Conservation (phyloP, 2,113 vertebrate genomes). For the Paraplagusia blochii region DNA sequence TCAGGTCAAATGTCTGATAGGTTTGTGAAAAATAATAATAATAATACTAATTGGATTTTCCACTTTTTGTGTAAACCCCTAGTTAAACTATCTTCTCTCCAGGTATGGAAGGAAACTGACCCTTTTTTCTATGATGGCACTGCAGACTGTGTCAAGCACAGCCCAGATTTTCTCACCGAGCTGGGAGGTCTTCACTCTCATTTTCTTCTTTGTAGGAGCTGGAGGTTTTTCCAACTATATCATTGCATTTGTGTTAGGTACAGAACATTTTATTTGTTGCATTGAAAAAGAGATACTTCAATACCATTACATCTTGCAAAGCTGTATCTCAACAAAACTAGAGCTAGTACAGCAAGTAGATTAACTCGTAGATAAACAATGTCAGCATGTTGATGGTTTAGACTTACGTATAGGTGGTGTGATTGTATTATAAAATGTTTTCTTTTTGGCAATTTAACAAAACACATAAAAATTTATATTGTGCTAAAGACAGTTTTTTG, state of each 20-base stretch:
- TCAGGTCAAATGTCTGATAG: constrained; percentile 91
- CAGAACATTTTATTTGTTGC: background rate
- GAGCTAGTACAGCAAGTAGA: too few relatives aligned
- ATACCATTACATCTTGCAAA: too few relatives aligned
- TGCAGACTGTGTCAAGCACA: constrained; percentile 83
- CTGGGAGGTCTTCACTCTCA: constrained; percentile 83
- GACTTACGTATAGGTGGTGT: too few relatives aligned
- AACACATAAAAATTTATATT: too few relatives aligned
- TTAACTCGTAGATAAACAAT: too few relatives aligned
- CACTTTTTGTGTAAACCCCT: too few relatives aligned
- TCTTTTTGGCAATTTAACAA: too few relatives aligned
- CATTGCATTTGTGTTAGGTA: constrained; percentile 88
- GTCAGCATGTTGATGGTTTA: too few relatives aligned
- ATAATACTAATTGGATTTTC: too few relatives aligned
- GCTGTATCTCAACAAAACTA: too few relatives aligned
- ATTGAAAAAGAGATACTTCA: too few relatives aligned
- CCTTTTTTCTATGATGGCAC: constrained; percentile 83
- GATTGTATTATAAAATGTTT: too few relatives aligned
- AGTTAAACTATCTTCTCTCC: constrained; percentile 9
- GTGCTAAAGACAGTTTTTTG: background rate
- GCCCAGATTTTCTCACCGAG: constrained; percentile 84
- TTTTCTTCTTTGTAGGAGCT: constrained; percentile 83
- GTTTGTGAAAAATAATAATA: constrained; percentile 61
- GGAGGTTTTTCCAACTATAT: constrained; percentile 89
- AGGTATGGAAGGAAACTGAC: constrained; percentile 86